Conservation (phyloP, 2,113 vertebrate species). For the Podarcis raffonei region DNA sequence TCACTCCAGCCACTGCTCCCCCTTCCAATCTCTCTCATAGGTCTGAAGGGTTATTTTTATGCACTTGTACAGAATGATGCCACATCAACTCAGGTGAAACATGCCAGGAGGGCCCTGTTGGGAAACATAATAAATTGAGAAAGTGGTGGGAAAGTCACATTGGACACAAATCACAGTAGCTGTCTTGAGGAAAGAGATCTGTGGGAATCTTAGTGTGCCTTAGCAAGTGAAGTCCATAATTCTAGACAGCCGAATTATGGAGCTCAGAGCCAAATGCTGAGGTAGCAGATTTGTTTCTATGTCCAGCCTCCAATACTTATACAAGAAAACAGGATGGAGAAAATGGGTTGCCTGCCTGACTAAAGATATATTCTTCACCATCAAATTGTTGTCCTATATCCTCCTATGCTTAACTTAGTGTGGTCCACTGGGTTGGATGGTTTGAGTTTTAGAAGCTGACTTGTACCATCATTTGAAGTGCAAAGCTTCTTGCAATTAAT, state of each 20-base stretch:
- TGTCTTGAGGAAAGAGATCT: slow-evolving; percentile 24
- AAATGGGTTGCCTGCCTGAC: background rate
- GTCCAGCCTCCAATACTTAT: background rate
- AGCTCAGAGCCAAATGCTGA: background rate
- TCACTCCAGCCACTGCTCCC: background rate
- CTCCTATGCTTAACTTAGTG: background rate
- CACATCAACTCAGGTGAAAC: background rate
- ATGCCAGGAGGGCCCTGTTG: background rate
- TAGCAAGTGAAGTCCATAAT: slow-evolving; percentile 14
- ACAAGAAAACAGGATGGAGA: background rate
- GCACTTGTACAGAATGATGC: background rate
- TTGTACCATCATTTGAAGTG: background rate
- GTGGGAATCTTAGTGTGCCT: background rate
- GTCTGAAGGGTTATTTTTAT: background rate
- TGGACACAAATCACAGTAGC: background rate
- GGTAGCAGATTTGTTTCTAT: background rate
- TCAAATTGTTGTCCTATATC: background rate
- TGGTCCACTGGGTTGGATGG: background rate
- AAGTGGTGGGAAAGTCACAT: background rate
- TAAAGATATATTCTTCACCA: background rate
- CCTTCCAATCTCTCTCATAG: background rate
- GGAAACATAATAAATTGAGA: slow-evolving; percentile 2
- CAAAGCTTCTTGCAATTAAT: background rate
- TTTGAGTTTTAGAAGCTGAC: background rate
- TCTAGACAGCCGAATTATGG: background rate